Conservation (phyloP, 2,113 vertebrate species). For the Spea bombifrons region DNA sequence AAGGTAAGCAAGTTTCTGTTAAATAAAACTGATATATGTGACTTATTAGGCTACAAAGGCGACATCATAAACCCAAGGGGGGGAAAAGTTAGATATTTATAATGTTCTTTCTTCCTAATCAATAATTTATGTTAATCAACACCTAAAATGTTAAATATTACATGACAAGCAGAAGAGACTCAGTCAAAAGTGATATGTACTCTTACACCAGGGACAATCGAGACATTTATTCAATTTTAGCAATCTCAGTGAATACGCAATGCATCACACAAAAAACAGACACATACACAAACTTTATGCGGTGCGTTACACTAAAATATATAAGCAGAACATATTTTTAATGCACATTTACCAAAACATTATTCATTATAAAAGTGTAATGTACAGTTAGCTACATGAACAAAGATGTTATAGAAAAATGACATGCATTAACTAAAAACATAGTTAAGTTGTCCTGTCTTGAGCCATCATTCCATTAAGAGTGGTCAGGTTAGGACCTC, state of each 20-base stretch:
- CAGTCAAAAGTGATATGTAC: not conserved
- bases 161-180: not conserved
- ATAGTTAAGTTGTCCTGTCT: no score
- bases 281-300: not conserved
- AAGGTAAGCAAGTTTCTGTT: conserved; percentile 4
- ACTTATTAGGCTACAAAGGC: conserved; percentile 3
- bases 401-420: no score
- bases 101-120: not conserved
- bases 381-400: no score
- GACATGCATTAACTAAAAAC: no score
- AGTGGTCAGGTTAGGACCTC: no score
- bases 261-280: not conserved
- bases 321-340: not conserved
- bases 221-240: not conserved
- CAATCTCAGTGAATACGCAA: not conserved
- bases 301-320: not conserved
- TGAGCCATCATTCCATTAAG: no score
- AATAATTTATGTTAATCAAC: conserved; percentile 9
- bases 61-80: not conserved
- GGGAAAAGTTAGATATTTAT: not conserved
- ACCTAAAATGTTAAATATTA: conserved; percentile 5
- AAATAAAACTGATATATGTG: conserved; percentile 8
- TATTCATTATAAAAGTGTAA: no score
- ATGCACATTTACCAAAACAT: not conserved
- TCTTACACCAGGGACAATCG: not conserved